phyloP scores from a whole-genome alignment of 2,113 vertebrate species.

The Cinclus mexicanus region DNA sequence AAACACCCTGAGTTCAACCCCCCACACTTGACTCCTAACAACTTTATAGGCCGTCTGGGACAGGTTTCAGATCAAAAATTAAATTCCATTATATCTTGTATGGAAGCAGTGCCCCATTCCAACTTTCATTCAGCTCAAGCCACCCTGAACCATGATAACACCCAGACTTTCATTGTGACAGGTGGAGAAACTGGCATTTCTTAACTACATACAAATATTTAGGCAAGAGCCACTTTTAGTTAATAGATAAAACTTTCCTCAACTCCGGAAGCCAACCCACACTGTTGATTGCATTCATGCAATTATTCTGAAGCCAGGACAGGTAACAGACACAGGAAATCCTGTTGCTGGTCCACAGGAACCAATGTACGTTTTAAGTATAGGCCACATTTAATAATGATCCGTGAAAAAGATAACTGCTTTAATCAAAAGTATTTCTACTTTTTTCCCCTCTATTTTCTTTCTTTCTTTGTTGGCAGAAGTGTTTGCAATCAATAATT shows the following conservation, averaged over 20 bases:
- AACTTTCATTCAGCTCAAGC: not conserved
- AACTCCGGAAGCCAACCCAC: not conserved
- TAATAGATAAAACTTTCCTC: not conserved
- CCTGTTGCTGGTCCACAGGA: fast-evolving
- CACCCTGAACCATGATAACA: fast-evolving
- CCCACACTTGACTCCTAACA: not conserved
- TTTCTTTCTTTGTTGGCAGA: not conserved
- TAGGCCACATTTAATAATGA: not conserved
- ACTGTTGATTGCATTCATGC: fast-evolving
- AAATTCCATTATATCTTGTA: not conserved
- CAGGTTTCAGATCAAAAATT: not conserved
- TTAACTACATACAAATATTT: not conserved
- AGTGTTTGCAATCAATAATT: not conserved
- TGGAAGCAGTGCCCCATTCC: not conserved
- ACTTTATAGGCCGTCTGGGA: not conserved
- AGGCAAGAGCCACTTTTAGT: not conserved
- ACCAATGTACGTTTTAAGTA: not conserved
- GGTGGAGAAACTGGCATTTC: not conserved
- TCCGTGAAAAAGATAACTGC: not conserved
- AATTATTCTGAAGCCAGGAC: not conserved
- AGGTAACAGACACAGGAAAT: not conserved
- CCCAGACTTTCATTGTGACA: fast-evolving
- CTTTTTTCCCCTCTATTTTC: not conserved
- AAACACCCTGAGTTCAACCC: not conserved
- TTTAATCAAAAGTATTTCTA: not conserved